These are phyloP conservation scores for Tipula confusa DNA, from an alignment of 2,888 invertebrate genomes.

Conservation along the genomic window DNA sequence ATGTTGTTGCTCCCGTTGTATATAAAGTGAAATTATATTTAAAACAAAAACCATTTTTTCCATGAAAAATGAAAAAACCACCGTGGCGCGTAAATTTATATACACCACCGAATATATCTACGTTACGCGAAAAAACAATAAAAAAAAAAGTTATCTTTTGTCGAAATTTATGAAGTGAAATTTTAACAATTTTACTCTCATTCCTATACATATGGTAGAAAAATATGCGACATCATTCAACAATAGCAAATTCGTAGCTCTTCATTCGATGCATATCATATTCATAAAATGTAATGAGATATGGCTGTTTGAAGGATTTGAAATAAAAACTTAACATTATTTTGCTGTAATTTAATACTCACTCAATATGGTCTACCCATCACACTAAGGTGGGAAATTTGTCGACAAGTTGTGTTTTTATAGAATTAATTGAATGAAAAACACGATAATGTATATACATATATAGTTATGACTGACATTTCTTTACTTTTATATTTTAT, in stretches of 20 bases:
- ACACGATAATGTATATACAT: not conserved
- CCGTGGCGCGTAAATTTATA: not conserved
- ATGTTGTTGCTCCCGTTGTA: not conserved
- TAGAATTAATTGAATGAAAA: not conserved
- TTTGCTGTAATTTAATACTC: not conserved
- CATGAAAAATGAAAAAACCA: not conserved
- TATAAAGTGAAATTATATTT: not conserved
- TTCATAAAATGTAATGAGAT: not conserved
- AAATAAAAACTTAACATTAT: not conserved
- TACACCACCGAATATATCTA: not conserved
- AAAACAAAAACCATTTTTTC: not conserved
- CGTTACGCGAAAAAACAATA: not conserved
- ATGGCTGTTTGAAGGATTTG: not conserved
- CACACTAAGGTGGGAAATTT: not conserved
- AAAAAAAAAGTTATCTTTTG: not conserved
- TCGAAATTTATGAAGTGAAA: not conserved
- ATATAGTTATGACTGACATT: not conserved
- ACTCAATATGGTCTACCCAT: not conserved
- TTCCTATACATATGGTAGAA: not conserved
- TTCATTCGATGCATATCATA: not conserved
- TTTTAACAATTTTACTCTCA: not conserved
- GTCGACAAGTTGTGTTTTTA: not conserved
- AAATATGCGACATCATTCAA: not conserved
- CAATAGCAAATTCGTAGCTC: not conserved
- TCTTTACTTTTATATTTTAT: not conserved